Evolutionary conservation across 1,140 invertebrate genomes (phyloP).

Genomic region (Drosophila parvula): DNA sequence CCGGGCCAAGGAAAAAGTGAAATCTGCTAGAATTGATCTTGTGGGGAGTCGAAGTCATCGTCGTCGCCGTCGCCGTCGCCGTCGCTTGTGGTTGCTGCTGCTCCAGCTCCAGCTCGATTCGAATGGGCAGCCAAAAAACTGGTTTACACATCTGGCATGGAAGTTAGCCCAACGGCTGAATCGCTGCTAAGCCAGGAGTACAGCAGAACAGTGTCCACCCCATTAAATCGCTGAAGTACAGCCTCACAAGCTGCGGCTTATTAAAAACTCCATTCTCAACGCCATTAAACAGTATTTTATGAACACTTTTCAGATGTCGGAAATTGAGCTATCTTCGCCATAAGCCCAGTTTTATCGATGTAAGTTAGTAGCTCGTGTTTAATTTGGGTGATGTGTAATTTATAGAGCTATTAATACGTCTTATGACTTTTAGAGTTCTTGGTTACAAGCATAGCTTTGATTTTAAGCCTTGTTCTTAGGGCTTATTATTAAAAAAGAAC

Average conservation of each 20-base stretch:
- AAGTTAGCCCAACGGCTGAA: conserved; percentile 49
- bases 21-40: conserved; percentile 82
- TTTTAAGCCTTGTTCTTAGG: not conserved
- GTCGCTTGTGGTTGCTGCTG: conserved; percentile 32
- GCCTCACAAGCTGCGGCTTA: conserved; percentile 4
- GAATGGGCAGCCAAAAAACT: conserved; percentile 61
- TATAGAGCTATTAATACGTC: not conserved
- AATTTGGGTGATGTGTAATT: not conserved
- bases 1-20: conserved; percentile 69
- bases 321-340: conserved; percentile 5
- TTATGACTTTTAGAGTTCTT: not conserved
- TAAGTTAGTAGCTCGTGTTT: not conserved
- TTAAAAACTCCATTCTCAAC: conserved; percentile 21
- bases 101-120: conserved; percentile 20
- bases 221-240: conserved; percentile 19
- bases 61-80: conserved; percentile 15
- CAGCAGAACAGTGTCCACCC: conserved; percentile 11
- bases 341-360: conserved; percentile 4
- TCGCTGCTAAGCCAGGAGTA: conserved; percentile 37
- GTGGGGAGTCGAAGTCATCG: conserved; percentile 73
- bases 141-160: conserved; percentile 72
- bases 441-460: not conserved
- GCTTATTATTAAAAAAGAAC: not conserved
- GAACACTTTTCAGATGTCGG: not conserved
- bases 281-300: conserved; percentile 26